A percentile compares a stretch with the other conserved stretches of the same genome.
Conservation (phyloP, 2,888 invertebrate species). For the Steinernema carpocapsae region DNA sequence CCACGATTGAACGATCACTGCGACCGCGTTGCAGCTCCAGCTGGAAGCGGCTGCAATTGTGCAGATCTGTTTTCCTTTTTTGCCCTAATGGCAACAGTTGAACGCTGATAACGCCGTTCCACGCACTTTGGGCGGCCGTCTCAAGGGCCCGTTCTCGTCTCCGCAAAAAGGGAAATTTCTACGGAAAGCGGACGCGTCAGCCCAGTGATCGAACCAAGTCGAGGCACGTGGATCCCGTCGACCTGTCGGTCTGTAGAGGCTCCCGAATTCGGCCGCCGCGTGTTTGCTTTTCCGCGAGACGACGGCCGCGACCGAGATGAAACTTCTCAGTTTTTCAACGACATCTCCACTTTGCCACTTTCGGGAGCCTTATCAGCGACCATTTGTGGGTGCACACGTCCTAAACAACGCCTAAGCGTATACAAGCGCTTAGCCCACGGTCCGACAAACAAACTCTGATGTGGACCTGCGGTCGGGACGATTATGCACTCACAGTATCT, state of each 20-base stretch:
- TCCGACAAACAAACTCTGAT: no score
- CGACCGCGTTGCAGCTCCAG: no score
- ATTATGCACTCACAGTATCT: no score
- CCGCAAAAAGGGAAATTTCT: neutral
- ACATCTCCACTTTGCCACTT: neutral
- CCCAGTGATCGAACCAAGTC: neutral
- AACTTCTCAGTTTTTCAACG: neutral
- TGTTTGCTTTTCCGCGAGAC: constrained; percentile 18
- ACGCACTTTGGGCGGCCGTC: neutral
- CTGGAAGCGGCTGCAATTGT: no score
- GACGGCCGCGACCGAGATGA: neutral
- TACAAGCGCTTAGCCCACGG: neutral
- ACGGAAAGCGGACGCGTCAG: neutral
- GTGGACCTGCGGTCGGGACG: no score
- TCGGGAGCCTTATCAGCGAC: constrained; percentile 12
- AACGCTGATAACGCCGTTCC: constrained; percentile 21
- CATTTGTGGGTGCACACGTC: neutral
- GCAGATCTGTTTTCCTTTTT: no score
- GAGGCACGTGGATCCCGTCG: neutral
- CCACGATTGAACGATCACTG: no score
- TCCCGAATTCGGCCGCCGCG: neutral
- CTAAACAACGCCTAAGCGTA: neutral
- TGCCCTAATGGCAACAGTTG: neutral
- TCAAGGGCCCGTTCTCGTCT: neutral
- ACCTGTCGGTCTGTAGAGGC: neutral